Evolutionary conservation across 2,113 vertebrate genomes (phyloP), one percentile per base, ranked within the genome.

Genomic region (Macaca nemestrina): DNA sequence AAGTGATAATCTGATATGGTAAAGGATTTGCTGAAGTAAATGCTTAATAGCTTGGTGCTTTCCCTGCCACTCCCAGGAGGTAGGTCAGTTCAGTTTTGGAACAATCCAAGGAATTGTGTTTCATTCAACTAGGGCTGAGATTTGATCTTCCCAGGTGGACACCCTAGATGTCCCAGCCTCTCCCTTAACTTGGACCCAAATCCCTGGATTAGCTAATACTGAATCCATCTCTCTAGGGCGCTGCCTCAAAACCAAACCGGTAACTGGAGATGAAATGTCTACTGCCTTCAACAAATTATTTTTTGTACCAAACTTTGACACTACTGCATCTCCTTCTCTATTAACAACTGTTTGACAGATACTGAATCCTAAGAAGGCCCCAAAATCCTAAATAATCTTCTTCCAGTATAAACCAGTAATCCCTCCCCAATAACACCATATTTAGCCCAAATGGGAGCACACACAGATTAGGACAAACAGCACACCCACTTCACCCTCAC

Each of bases 1-100:
- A 94, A 95, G 32, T 92, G 81, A 95, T 93, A 87, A 68, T 68
- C 30, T 23, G 20, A 94, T 35, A 50, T 8, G 45, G n/a, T 8
- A 81, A 27, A 93, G 40, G 68, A 90, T 82, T 70, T 95, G 80
- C 75, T 93, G 35, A 95, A 90, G 30, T 78, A 87, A 96, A 90
- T 64, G 45, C 64, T 48, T 32, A 82, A 76, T 79, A 95, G 59
- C 27, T 59, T 67, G 18, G 91, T 61, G 22, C 45, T 86, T 95
- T 95, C 59, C 67, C 13, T 85, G 57, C 17, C 30, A 68, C 13
- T 70, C 52, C n/a, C 32, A 85, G 68, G 35, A 95, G 23, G 22
- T 45, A 67, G 52, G 48, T 90, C 73, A 82, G 67, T 52, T 95
- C 11, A 18, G n/a, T 78, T 93, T 67, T 23, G 79, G 35, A 48